phyloP scores from a whole-genome alignment of 2,113 vertebrate genomes.

The Nothocercus nigrocapillus region DNA sequence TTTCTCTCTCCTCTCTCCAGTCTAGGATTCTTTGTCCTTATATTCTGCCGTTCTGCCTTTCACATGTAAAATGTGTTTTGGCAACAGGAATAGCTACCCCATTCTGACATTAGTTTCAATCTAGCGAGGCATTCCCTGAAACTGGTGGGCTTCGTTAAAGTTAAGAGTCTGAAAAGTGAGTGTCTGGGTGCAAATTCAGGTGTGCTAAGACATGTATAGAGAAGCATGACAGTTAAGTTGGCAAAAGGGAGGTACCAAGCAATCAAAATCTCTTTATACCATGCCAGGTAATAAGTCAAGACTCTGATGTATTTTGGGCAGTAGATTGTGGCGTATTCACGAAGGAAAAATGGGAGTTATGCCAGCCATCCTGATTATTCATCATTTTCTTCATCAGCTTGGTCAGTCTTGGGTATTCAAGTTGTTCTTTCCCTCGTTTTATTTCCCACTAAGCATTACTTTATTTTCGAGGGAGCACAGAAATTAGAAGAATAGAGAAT shows the following conservation, averaged over 20 bases:
- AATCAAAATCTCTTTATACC: neutral
- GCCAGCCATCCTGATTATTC: constrained; percentile 6
- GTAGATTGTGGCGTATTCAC: neutral
- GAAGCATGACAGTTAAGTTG: neutral
- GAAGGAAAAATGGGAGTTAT: constrained; percentile 13
- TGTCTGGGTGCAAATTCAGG: neutral
- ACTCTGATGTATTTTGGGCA: constrained; percentile 12
- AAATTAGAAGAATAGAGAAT: constrained; percentile 64
- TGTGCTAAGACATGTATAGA: neutral
- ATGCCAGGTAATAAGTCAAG: constrained; percentile 13
- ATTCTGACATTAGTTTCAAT: neutral
- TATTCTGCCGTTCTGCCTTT: neutral
- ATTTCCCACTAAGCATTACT: neutral
- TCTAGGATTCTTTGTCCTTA: neutral
- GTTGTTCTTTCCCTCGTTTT: constrained; percentile 3
- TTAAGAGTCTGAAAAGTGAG: neutral
- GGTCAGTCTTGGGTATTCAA: constrained; percentile 30
- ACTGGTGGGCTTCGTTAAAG: neutral
- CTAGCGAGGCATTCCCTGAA: neutral
- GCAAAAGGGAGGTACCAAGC: neutral
- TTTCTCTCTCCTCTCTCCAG: neutral
- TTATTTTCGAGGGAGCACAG: constrained; percentile 37
- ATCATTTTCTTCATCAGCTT: constrained; percentile 34
- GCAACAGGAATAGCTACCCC: neutral
- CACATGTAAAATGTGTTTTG: neutral